These are phyloP conservation scores for Cephalopholis sonnerati DNA, from an alignment of 2,113 vertebrate genomes.

Conservation along the genomic window DNA sequence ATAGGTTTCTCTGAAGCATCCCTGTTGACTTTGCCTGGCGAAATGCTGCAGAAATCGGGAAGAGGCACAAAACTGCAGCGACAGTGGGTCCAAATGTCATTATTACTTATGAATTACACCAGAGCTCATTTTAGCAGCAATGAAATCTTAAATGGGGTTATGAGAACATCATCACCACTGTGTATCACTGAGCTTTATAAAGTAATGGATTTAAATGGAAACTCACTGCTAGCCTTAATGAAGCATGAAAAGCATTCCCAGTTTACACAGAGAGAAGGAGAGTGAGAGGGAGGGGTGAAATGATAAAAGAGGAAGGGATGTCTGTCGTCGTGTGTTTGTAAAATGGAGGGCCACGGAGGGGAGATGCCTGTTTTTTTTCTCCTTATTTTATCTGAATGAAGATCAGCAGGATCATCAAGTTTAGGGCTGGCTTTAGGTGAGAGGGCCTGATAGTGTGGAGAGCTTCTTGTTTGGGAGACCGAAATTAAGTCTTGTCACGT, in stretches of 20 bases:
- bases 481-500: not conserved
- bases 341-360: conserved; percentile 10
- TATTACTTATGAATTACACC: conserved; percentile 68
- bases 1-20: not conserved
- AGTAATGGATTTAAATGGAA: conserved; percentile 77
- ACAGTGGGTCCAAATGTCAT: conserved; percentile 61
- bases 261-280: conserved; percentile 53
- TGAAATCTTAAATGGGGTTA: conserved; percentile 74
- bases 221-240: conserved; percentile 66
- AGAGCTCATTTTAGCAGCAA: conserved; percentile 64
- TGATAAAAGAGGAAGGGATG: conserved; percentile 36
- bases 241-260: conserved; percentile 74
- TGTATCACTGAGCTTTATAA: conserved; percentile 67
- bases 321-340: conserved; percentile 26
- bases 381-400: conserved; percentile 14
- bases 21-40: conserved; percentile 9
- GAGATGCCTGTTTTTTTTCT: not conserved
- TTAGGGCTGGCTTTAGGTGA: not conserved
- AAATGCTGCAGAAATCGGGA: conserved; percentile 3
- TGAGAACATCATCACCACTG: conserved; percentile 69
- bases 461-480: not conserved
- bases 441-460: not conserved
- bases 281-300: not conserved
- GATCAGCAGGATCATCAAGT: not conserved
- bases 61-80: conserved; percentile 22